Conservation (phyloP, 1,140 invertebrate species). For the Pseudomyrmex concolor region DNA sequence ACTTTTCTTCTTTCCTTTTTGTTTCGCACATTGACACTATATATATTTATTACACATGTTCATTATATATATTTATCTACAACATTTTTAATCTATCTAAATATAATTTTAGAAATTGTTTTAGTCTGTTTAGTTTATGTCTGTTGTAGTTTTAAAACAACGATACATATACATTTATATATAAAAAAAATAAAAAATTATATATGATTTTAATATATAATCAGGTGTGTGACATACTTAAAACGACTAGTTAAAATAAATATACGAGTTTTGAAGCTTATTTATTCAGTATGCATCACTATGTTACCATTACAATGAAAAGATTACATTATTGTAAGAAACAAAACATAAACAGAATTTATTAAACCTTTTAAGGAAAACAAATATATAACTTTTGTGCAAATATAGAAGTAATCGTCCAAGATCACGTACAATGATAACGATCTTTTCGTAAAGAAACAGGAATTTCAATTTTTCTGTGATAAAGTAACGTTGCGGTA, state of each 20-base stretch:
- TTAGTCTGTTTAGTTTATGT: background rate
- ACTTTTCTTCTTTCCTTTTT: slow-evolving; percentile 41
- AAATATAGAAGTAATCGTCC: background rate
- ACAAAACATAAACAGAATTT: background rate
- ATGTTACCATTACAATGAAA: background rate
- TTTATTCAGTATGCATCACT: background rate
- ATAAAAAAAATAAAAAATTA: too few species aligned
- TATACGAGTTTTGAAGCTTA: background rate
- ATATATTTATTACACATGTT: too few species aligned
- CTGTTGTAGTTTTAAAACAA: too few species aligned
- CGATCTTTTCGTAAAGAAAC: background rate
- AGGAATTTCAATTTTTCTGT: slow-evolving; percentile 7
- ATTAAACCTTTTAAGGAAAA: background rate
- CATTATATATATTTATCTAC: slow-evolving; percentile 33
- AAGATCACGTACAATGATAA: background rate
- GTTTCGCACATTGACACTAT: slow-evolving; percentile 34
- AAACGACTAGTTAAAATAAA: too few species aligned
- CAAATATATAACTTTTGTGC: background rate
- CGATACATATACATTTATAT: slow-evolving; percentile 13
- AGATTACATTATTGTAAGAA: background rate
- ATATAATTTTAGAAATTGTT: background rate
- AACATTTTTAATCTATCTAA: background rate
- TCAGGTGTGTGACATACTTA: too few species aligned
- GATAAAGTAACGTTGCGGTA: background rate
- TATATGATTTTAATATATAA: too few species aligned